A percentile compares a stretch with the other conserved stretches of the same genome.
Evolutionary conservation across 2,888 invertebrate species (phyloP).

Genomic region (Embidobia sp.): DNA sequence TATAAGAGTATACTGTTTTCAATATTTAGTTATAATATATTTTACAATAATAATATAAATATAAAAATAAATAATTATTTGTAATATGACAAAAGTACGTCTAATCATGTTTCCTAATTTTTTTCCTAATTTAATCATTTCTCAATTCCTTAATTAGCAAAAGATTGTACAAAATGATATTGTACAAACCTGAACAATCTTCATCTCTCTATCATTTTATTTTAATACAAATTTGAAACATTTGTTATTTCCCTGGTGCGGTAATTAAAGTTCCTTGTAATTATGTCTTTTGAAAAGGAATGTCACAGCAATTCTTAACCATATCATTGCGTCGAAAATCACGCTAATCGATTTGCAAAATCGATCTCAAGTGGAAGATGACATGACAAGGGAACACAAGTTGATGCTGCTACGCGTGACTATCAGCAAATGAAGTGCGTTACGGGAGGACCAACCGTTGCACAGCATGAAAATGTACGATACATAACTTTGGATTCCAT

Average conservation of each 20-base stretch:
- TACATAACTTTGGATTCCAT: constrained; percentile 48
- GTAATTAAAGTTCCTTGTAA: constrained; percentile 6
- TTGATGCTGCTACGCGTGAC: constrained; percentile 72
- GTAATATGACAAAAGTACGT: no score
- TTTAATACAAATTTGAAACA: no score
- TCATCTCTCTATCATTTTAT: no score
- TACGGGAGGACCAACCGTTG: constrained; percentile 72
- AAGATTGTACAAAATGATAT: no score
- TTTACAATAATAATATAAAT: no score
- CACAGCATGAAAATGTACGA: constrained; percentile 73
- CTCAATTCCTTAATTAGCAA: no score
- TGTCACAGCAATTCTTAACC: constrained; percentile 50
- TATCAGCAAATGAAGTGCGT: constrained; percentile 75
- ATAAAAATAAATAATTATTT: no score
- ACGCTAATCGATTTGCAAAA: constrained; percentile 59
- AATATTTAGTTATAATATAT: no score
- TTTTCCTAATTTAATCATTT: no score
- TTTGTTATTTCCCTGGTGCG: not conserved
- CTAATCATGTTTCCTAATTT: no score
- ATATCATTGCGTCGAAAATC: constrained; percentile 62
- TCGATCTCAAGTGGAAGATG: constrained; percentile 57
- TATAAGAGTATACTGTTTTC: no score
- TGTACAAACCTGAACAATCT: no score
- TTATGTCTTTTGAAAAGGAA: constrained; percentile 26
- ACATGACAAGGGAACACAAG: constrained; percentile 51